Percentiles rank a stretch among this genome's conserved stretches.
These are phyloP conservation scores for Myopa testacea DNA, from an alignment of 2,888 invertebrate species.

Conservation along the genomic window DNA sequence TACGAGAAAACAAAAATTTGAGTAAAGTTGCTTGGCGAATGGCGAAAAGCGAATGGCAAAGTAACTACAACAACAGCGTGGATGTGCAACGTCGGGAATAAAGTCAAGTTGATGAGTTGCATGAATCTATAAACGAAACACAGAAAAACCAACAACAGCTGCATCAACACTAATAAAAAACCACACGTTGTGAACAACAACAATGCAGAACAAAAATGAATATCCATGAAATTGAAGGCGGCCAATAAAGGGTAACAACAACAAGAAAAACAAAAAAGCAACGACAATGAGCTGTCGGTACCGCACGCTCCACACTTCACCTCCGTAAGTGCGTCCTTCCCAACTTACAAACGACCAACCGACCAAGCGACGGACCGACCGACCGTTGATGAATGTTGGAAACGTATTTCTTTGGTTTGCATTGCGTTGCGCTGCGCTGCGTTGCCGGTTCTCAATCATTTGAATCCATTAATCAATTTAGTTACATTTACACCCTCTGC, in stretches of 20 bases:
- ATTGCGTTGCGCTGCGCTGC: constrained; percentile 16
- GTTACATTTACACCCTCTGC: constrained; percentile 42
- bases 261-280: not conserved
- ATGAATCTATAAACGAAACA: constrained; percentile 42
- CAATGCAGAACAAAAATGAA: constrained; percentile 26
- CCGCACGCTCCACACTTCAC: not conserved
- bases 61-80: not conserved
- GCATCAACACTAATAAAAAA: not conserved
- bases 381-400: not conserved
- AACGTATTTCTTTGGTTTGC: constrained; percentile 11
- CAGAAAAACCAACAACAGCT: constrained; percentile 13
- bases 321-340: not conserved
- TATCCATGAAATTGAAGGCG: constrained; percentile 34
- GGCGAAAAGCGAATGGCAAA: not conserved
- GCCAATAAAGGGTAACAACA: constrained; percentile 1
- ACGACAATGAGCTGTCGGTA: not conserved
- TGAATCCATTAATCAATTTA: constrained; percentile 68
- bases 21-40: not conserved
- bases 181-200: constrained; percentile 42
- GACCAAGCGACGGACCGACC: not conserved
- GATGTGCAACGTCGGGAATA: constrained; percentile 4
- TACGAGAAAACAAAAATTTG: not conserved
- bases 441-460: constrained; percentile 61
- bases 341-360: not conserved
- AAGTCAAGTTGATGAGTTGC: constrained; percentile 40